Conservation (phyloP, 1,140 invertebrate species). For the Chrysomallon squamiferum region DNA sequence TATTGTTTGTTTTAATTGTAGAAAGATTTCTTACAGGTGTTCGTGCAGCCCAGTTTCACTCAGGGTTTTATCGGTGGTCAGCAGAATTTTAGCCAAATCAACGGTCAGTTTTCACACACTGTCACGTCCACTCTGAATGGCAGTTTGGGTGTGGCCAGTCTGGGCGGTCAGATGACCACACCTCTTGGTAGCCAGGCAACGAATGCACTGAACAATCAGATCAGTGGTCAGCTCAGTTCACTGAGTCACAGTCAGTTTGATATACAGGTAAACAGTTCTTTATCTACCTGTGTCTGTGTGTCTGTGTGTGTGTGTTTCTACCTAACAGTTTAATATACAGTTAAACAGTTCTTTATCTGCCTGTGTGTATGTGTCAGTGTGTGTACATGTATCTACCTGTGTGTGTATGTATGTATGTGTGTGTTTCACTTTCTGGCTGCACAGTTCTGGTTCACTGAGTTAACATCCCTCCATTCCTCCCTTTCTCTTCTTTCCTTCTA, state of each 20-base stretch:
- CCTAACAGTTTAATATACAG: too few relatives aligned
- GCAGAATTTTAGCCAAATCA: slow-evolving; percentile 49
- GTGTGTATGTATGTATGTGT: too few relatives aligned
- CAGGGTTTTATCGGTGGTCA: slow-evolving; percentile 5
- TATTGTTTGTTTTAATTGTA: too few relatives aligned
- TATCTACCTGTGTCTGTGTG: too few relatives aligned
- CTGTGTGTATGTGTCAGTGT: too few relatives aligned
- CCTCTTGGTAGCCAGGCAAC: slow-evolving; percentile 5
- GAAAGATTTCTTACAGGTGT: slow-evolving; percentile 42
- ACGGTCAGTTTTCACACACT: slow-evolving; percentile 33
- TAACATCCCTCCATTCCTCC: too few relatives aligned
- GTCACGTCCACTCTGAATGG: slow-evolving; percentile 1
- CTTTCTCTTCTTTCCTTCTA: too few relatives aligned
- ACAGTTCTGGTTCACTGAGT: too few relatives aligned
- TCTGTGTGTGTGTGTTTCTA: too few relatives aligned
- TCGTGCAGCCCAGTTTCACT: slow-evolving; percentile 28
- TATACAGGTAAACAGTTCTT: slow-evolving; percentile 22
- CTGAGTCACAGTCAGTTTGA: slow-evolving; percentile 20
- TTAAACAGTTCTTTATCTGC: too few relatives aligned
- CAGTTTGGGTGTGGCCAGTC: neutral
- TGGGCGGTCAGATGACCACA: slow-evolving; percentile 17
- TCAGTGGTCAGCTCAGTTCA: neutral
- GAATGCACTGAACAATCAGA: slow-evolving; percentile 8
- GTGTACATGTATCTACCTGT: too few relatives aligned
- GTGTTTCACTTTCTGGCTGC: too few relatives aligned